Evolutionary conservation across 2,113 vertebrate species (phyloP).

Genomic region (Cyprinodon variegatus): DNA sequence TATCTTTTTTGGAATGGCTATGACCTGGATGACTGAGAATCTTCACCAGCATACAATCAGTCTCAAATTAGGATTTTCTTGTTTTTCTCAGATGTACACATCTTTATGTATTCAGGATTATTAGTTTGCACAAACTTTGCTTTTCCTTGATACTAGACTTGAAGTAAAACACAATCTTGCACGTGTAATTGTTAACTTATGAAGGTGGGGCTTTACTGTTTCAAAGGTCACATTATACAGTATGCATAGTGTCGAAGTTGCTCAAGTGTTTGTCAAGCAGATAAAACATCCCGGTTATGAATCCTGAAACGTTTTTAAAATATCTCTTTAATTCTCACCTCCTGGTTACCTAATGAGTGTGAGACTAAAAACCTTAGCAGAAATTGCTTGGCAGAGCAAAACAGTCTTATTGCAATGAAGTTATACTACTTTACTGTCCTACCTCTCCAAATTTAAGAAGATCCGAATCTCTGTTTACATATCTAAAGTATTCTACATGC

Average conservation of each 20-base stretch:
- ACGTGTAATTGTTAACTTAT: background rate
- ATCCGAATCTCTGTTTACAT: background rate
- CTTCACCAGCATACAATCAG: no score
- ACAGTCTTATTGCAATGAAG: no score
- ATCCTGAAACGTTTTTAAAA: no score
- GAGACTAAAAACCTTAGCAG: no score
- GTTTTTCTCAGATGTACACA: background rate
- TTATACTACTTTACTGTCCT: no score
- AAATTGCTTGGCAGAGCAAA: no score
- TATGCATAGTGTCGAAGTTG: no score
- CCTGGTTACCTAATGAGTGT: no score
- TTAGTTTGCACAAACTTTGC: background rate
- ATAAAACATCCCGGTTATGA: background rate
- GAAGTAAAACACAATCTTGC: background rate
- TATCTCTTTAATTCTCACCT: no score
- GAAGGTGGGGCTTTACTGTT: background rate
- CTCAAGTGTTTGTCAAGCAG: background rate
- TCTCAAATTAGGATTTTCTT: background rate
- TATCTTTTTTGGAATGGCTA: no score
- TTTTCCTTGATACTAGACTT: background rate
- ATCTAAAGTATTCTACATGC: no score
- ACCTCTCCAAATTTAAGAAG: background rate
- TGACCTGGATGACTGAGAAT: no score
- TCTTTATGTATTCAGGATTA: background rate
- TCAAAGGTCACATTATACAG: background rate